A percentile compares a stretch with the other conserved stretches of the same genome.
Conservation (phyloP, 1,140 invertebrate species). For the Schlechtendalia chinensis region DNA sequence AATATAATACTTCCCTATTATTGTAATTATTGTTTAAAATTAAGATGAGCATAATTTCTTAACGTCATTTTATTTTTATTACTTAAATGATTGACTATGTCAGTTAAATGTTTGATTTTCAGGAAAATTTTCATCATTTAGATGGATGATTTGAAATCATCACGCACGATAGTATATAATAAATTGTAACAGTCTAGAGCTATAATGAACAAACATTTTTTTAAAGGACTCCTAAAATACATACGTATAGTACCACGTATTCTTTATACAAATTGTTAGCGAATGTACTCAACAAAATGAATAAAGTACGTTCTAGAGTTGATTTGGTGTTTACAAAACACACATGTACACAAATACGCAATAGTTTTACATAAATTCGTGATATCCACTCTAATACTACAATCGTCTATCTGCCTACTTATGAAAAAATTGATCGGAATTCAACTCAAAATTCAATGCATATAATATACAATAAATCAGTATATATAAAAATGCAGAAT, state of each 20-base stretch:
- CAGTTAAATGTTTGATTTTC: background rate
- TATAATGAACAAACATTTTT: slow-evolving; percentile 33
- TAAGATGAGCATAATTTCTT: background rate
- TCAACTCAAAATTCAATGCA: background rate
- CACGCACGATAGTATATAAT: slow-evolving; percentile 14
- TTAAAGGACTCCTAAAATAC: slow-evolving; percentile 24
- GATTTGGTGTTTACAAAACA: slow-evolving; percentile 18
- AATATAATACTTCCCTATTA: too few species aligned
- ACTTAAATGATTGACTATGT: background rate
- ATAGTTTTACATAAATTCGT: slow-evolving; percentile 19
- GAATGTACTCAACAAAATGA: slow-evolving; percentile 4
- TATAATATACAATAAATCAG: too few species aligned
- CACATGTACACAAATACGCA: slow-evolving; percentile 10
- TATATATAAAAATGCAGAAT: background rate
- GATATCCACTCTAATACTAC: background rate
- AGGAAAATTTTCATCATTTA: slow-evolving; percentile 6
- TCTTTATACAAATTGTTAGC: slow-evolving; percentile 1
- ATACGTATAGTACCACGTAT: slow-evolving; percentile 4
- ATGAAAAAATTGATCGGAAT: background rate
- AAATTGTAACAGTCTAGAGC: slow-evolving; percentile 18
- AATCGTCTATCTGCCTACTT: background rate
- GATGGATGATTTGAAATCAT: slow-evolving; percentile 13
- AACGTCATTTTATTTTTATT: slow-evolving; percentile 1
- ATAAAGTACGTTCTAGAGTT: slow-evolving; percentile 22
- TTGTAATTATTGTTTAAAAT: background rate